Conservation (phyloP, 2,113 vertebrate genomes). For the Engraulis encrasicolus region DNA sequence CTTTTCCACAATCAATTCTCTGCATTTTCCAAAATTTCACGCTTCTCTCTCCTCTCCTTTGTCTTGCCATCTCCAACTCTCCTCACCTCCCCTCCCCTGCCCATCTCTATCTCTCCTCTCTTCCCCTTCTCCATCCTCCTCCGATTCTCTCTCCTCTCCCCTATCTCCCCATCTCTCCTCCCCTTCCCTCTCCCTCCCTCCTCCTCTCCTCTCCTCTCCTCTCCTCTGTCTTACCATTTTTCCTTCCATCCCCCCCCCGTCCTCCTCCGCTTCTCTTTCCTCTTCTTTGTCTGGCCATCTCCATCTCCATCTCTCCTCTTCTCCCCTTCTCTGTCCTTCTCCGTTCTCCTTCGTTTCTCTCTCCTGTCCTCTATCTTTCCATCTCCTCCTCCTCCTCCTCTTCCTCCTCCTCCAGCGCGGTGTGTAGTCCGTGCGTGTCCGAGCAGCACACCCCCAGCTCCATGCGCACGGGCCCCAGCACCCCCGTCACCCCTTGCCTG, state of each 20-base stretch:
- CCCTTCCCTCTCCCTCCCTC: too few relatives aligned
- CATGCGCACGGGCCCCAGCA: constrained; percentile 76
- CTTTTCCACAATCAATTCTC: too few relatives aligned
- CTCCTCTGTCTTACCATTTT: background rate
- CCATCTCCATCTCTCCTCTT: background rate
- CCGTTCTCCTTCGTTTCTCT: constrained; percentile 1
- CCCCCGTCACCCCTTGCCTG: constrained; percentile 81
- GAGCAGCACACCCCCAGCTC: constrained; percentile 75
- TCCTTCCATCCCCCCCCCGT: too few relatives aligned
- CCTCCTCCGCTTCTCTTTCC: too few relatives aligned
- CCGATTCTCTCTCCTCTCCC: background rate
- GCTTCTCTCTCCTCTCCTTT: background rate
- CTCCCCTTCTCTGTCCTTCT: background rate
- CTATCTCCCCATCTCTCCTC: too few relatives aligned
- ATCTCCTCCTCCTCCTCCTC: background rate
- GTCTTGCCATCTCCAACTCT: background rate
- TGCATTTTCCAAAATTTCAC: too few relatives aligned
- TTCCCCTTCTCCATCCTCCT: too few relatives aligned
- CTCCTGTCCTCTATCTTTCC: too few relatives aligned
- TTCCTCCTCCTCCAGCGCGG: constrained; percentile 63
- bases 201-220: too few relatives aligned
- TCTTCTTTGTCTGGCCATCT: background rate
- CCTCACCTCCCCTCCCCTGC: too few relatives aligned
- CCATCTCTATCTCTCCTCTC: too few relatives aligned
- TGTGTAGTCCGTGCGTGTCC: constrained; percentile 63